phyloP scores from a whole-genome alignment of 2,888 invertebrate genomes.

The Frankliniella intonsa region DNA sequence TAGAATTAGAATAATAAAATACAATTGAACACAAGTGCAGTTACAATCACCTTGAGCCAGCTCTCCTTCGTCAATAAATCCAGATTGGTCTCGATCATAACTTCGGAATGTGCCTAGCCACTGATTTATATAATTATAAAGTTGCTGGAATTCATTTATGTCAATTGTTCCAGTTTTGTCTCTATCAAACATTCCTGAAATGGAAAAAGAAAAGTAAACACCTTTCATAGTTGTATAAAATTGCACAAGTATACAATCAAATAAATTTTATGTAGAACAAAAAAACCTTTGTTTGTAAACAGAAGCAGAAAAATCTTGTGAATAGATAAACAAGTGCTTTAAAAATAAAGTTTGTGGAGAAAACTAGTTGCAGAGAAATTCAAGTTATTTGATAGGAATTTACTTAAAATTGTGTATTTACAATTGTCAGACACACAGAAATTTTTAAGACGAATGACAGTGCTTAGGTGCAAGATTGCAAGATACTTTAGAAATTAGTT shows the following conservation, averaged over 20 bases:
- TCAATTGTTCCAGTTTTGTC: constrained; percentile 81
- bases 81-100: constrained; percentile 81
- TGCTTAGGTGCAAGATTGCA: background rate
- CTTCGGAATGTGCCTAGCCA: constrained; percentile 81
- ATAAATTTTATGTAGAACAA: too few species aligned
- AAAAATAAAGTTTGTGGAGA: background rate
- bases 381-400: background rate
- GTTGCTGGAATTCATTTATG: constrained; percentile 74
- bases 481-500: background rate
- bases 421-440: background rate
- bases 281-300: background rate
- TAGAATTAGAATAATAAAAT: too few species aligned
- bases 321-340: too few species aligned
- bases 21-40: too few species aligned
- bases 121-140: constrained; percentile 83
- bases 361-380: background rate
- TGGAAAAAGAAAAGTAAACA: constrained; percentile 27
- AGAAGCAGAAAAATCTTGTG: background rate
- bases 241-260: too few species aligned
- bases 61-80: constrained; percentile 76
- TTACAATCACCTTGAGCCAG: constrained; percentile 54
- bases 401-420: background rate
- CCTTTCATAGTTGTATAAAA: too few species aligned
- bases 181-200: constrained; percentile 80
- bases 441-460: background rate